A percentile compares a stretch with the other conserved stretches of the same genome.
These are phyloP conservation scores for Catalaphyllia jardinei DNA, from an alignment of 64 coral and sea anemone species.

Conservation along the genomic window DNA sequence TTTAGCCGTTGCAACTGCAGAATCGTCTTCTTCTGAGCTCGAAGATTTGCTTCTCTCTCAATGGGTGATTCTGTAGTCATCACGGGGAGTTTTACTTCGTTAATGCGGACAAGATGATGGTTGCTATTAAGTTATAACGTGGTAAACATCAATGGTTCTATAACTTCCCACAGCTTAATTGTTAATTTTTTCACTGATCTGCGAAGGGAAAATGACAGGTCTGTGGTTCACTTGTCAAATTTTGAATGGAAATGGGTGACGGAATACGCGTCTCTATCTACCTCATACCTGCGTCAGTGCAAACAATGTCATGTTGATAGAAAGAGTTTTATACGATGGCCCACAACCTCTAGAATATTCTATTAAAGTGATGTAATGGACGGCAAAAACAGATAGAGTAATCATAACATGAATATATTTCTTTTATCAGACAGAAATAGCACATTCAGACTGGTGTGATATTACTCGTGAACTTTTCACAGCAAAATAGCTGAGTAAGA, in stretches of 20 bases:
- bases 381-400: background rate
- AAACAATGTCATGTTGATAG: background rate
- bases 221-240: slow-evolving; percentile 1
- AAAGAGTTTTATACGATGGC: background rate
- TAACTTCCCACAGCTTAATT: background rate
- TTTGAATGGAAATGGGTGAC: background rate
- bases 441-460: background rate
- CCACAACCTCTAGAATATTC: background rate
- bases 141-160: slow-evolving; percentile 24
- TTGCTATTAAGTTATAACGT: background rate
- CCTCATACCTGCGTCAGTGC: background rate
- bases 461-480: background rate
- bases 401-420: background rate
- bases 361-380: background rate
- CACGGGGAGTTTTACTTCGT: background rate
- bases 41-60: slow-evolving; percentile 28
- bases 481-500: background rate
- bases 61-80: slow-evolving; percentile 22
- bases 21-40: slow-evolving; percentile 47
- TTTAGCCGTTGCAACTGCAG: slow-evolving; percentile 32
- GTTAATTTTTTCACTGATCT: slow-evolving; percentile 12
- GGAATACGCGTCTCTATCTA: background rate
- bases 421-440: background rate
- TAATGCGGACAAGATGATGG: background rate
- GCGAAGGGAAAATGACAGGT: slow-evolving; percentile 14